Evolutionary conservation across 2,888 invertebrate species (phyloP).

Genomic region (Liopterus haemorrhoidalis): DNA sequence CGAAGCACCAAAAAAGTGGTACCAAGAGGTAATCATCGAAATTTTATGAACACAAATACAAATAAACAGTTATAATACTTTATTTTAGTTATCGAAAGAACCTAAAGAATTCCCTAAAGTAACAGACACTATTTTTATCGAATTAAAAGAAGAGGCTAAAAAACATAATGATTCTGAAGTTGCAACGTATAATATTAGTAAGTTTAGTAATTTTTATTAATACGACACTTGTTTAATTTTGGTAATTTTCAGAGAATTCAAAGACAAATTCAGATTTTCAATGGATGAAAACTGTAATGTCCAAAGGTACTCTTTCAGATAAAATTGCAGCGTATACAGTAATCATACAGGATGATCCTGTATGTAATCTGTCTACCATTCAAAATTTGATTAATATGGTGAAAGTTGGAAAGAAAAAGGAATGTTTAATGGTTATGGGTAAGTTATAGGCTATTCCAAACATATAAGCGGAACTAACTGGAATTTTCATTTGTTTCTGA

Average conservation of each 20-base stretch:
- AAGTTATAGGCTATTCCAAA: slow-evolving; percentile 34
- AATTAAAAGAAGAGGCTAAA: slow-evolving; percentile 60
- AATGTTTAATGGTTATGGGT: slow-evolving; percentile 63
- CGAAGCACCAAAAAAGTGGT: slow-evolving; percentile 59
- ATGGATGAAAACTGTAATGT: slow-evolving; percentile 74
- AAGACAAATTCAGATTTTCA: slow-evolving; percentile 59
- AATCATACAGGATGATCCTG: slow-evolving; percentile 73
- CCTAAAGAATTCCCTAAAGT: slow-evolving; percentile 44
- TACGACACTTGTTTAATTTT: slow-evolving; percentile 7
- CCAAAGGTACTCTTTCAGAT: slow-evolving; percentile 77
- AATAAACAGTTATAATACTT: slow-evolving; percentile 1
- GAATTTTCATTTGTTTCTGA: background rate
- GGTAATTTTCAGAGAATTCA: slow-evolving; percentile 46
- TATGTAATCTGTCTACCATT: slow-evolving; percentile 68
- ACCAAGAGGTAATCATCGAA: slow-evolving; percentile 50
- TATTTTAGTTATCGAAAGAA: slow-evolving; percentile 49
- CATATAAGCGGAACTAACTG: too few relatives aligned
- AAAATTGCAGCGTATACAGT: slow-evolving; percentile 80
- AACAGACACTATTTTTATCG: slow-evolving; percentile 52
- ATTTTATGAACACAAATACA: slow-evolving; percentile 14
- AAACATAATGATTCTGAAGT: slow-evolving; percentile 61
- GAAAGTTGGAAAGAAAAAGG: slow-evolving; percentile 70
- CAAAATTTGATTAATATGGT: slow-evolving; percentile 69
- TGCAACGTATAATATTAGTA: slow-evolving; percentile 57
- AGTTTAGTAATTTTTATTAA: slow-evolving; percentile 34